These are phyloP conservation scores for Cephus nigrinus DNA, from an alignment of 2,888 invertebrate species.

Conservation along the genomic window DNA sequence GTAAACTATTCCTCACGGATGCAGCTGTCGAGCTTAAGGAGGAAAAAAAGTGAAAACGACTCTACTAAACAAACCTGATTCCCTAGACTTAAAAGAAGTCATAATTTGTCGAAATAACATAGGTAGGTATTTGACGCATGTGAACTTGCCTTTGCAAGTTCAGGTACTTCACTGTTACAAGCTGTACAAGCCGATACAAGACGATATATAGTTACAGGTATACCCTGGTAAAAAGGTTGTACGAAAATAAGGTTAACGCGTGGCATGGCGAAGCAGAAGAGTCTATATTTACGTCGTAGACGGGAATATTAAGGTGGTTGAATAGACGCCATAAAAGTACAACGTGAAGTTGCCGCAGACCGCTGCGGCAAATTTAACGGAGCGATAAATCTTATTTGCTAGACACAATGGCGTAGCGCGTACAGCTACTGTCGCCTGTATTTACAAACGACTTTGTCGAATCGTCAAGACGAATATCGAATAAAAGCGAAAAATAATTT, in stretches of 20 bases:
- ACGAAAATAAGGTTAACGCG: background rate
- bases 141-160: too few relatives aligned
- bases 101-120: too few relatives aligned
- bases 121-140: too few relatives aligned
- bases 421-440: background rate
- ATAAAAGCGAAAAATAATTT: background rate
- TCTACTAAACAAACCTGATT: too few relatives aligned
- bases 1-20: background rate
- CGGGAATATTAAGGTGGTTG: background rate
- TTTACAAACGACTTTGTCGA: background rate
- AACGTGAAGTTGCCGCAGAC: background rate
- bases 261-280: background rate
- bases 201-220: background rate
- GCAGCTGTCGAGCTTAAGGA: too few relatives aligned
- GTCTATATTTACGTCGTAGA: background rate
- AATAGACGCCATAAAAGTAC: background rate
- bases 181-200: background rate
- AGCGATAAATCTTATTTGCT: background rate
- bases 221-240: background rate
- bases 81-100: too few relatives aligned
- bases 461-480: background rate
- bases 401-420: background rate
- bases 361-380: background rate
- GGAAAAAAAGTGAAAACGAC: too few relatives aligned
- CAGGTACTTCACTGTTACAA: background rate